These are phyloP conservation scores for Lepas anatifera DNA, from an alignment of 2,888 invertebrate genomes.

Conservation along the genomic window DNA sequence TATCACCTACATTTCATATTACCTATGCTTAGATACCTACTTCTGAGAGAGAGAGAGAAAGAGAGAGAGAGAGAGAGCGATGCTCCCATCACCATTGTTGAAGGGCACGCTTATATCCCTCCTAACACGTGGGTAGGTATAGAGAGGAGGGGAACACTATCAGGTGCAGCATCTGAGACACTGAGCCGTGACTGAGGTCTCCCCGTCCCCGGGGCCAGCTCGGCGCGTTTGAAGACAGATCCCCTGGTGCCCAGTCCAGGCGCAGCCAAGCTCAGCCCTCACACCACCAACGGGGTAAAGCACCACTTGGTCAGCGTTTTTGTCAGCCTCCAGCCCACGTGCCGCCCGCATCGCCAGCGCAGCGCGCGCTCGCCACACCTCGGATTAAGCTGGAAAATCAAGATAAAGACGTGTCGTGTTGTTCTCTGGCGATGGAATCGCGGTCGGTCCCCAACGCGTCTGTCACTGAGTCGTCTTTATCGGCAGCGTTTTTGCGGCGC, in stretches of 20 bases:
- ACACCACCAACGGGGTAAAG: too few relatives aligned
- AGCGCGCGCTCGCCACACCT: not conserved
- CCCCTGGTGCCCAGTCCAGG: too few relatives aligned
- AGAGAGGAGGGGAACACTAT: too few relatives aligned
- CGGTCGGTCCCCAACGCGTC: not conserved
- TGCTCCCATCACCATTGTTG: too few relatives aligned
- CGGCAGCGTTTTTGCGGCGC: not conserved
- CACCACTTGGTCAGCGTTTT: not conserved
- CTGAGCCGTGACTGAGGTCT: not conserved
- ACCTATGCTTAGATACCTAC: too few relatives aligned
- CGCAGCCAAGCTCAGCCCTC: too few relatives aligned
- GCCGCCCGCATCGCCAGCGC: not conserved
- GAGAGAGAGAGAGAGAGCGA: too few relatives aligned
- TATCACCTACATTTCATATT: too few relatives aligned
- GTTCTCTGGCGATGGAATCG: not conserved
- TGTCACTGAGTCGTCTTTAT: conserved; percentile 3
- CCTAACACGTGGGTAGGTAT: too few relatives aligned
- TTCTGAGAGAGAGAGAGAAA: too few relatives aligned
- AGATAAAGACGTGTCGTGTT: not conserved
- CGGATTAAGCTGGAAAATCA: not conserved
- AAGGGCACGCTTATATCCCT: too few relatives aligned
- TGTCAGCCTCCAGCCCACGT: not conserved
- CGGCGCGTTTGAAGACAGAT: not conserved
- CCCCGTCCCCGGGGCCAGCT: not conserved
- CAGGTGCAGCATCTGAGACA: too few relatives aligned